phyloP scores from a whole-genome alignment of 2,888 invertebrate genomes.

The Eupithecia abbreviata region DNA sequence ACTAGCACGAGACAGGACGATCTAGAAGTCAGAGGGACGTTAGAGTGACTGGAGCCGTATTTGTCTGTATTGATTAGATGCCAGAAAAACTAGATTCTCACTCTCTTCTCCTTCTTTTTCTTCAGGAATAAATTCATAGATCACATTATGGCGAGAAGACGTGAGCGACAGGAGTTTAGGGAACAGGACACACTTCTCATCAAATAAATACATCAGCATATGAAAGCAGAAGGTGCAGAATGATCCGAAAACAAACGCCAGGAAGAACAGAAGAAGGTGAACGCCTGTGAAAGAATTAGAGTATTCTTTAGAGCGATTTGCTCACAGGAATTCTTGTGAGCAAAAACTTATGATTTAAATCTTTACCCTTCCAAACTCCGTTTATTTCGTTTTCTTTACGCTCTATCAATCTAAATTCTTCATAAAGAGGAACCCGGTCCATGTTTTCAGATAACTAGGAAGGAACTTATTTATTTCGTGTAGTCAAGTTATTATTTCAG shows the following conservation, averaged over 20 bases:
- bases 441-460: constrained; percentile 36
- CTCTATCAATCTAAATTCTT: constrained; percentile 70
- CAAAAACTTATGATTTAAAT: neutral
- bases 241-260: constrained; percentile 76
- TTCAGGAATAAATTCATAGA: constrained; percentile 66
- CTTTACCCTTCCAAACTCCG: constrained; percentile 70
- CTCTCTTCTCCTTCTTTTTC: constrained; percentile 55
- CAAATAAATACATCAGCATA: constrained; percentile 77
- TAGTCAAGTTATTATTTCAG: too few species aligned
- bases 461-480: too few species aligned
- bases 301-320: neutral
- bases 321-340: neutral
- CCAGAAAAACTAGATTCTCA: constrained; percentile 43
- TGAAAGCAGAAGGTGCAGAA: constrained; percentile 79
- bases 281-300: constrained; percentile 58
- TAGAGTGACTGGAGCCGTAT: neutral
- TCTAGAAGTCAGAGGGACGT: neutral
- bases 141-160: constrained; percentile 58
- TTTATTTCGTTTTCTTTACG: constrained; percentile 65
- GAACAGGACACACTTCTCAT: constrained; percentile 76
- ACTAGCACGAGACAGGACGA: neutral
- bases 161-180: constrained; percentile 69
- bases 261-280: constrained; percentile 72
- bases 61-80: neutral
- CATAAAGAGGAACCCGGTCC: constrained; percentile 57